Evolutionary conservation across 2,113 vertebrate species (phyloP), one percentile per base, ranked within the genome.

Genomic region (Myiagra hebetior): DNA sequence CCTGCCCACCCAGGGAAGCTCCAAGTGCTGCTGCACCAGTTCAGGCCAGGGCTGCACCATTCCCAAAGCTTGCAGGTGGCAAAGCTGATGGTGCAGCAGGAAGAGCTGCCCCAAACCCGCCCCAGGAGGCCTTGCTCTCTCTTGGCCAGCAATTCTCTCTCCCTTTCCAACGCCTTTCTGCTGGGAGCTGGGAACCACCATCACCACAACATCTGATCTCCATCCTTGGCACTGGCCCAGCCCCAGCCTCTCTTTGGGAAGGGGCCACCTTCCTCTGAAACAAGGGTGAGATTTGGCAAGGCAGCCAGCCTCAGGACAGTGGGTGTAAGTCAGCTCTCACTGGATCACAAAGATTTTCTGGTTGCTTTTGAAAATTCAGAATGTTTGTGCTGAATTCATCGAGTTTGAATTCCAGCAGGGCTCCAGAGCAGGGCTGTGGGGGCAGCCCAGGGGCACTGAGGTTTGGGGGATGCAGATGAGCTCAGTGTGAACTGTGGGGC

Each of bases 21-120:
- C 10, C 0, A 3, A 16, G 63, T 44, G 69, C 90, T 59, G 44
- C 53, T 56, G 3, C 4, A 2, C 59, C 27, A 2, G n/a, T 57
- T 15, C 21, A 9, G 33, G 13, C 20, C 55, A 57, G 55, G 14
- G 31, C 53, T 55, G 53, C 53, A 55, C 53, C 53, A 56, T 46
- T 68, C 31, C 14, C 31, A 23, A 56, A 22, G n/a, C 42, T 75
- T 3, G 0, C 33, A 63, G 79, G 4, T 4, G 7, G 39, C 22
- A 21, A 4, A 42, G 75, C 67, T 83, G 90, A 10, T 83, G 57
- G 78, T 83, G 80, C 3, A 23, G 49, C 67, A 73, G 47, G 39
- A 85, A 9, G 3, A 49, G 69, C 60, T 85, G 68, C 77, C 63
- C 80, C 44, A 74, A 93, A 37, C 55, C 20, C 3, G 3, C 19